Evolutionary conservation across 23 tunicate species (phyloP).

Genomic region (Clavelina lepadiformis): DNA sequence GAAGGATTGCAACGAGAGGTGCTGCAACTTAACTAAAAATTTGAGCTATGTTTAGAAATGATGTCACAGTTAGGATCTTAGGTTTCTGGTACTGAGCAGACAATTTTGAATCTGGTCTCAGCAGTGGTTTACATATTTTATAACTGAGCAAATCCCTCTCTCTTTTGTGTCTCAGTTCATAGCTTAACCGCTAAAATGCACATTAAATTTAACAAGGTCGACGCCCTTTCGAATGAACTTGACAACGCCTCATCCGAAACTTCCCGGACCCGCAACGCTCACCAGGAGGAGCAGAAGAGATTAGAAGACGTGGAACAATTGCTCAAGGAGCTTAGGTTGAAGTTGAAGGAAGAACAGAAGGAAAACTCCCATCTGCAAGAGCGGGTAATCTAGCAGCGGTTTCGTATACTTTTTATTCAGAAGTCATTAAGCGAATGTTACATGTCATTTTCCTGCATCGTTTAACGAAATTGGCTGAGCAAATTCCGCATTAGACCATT

Average conservation of each 20-base stretch:
- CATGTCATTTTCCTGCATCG: no score
- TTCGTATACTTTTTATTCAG: background rate
- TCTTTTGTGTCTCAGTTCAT: background rate
- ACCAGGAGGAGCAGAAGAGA: slow-evolving; percentile 25
- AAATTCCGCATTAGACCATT: no score
- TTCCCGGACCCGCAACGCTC: slow-evolving; percentile 26
- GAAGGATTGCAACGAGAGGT: slow-evolving; percentile 45
- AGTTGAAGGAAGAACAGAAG: slow-evolving; percentile 33
- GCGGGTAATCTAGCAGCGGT: slow-evolving; percentile 21
- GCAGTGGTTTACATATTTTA: background rate
- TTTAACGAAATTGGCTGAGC: no score
- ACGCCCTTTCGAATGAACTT: slow-evolving; percentile 25
- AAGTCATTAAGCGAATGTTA: no score
- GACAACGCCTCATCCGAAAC: slow-evolving; percentile 33
- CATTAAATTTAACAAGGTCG: slow-evolving; percentile 11
- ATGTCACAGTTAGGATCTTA: no score
- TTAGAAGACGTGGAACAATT: slow-evolving; percentile 49
- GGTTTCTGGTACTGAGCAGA: no score
- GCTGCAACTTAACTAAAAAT: no score
- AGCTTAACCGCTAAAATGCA: background rate
- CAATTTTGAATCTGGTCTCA: no score
- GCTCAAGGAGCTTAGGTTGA: slow-evolving; percentile 32
- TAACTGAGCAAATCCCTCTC: background rate
- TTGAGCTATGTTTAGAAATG: no score
- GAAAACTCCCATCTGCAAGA: slow-evolving; percentile 30